Base-by-base conservation (phyloP, 1,140 invertebrate species). In the Acromyrmex charruanus region DNA sequence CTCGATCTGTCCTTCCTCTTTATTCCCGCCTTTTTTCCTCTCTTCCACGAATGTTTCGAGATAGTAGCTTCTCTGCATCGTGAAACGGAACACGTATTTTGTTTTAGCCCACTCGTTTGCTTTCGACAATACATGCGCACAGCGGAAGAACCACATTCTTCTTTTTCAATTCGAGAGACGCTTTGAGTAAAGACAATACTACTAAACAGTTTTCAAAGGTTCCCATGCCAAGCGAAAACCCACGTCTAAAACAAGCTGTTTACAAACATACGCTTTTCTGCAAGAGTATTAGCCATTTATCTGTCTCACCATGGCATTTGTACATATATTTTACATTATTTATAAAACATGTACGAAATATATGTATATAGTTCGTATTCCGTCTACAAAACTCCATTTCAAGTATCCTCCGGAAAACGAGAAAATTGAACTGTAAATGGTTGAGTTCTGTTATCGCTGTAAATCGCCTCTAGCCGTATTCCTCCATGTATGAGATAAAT, bases 31-130 rank as follows among this genome's bases (percentile, higher is more conserved):
- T 66, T 7, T 18, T 71, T 77, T 58, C n/a, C 53, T n/a, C 35
- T 51, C 28, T 66, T 77, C n/a, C 14, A 51, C 65, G 72, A 87
- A 74, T 68, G 74, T 87, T 89, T 44, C 88, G 79, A 25, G 59
- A 44, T 77, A 77, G 72, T 72, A 51, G 65, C 90, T 84, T 58
- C 59, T 75, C 58, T 66, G 68, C 80, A 79, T 79, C 68, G 55
- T 74, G 85, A 86, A 85, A 88, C 90, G 81, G 88, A 89, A 89
- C 71, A 86, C 88, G 88, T 88, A 86, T 91, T 87, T 86, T 91
- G 86, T 91, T 91, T 91, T 80, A 89, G 68, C 63, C 63, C 59
- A 18, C 53, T 71, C 63, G 35, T 58, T 84, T 65, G 39, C 25
- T 65, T 28, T 80, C 69, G 55, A 85, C 35, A 49, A 35, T 87